Evolutionary conservation across 2,888 invertebrate species (phyloP).

Genomic region (Tenthredo notha): DNA sequence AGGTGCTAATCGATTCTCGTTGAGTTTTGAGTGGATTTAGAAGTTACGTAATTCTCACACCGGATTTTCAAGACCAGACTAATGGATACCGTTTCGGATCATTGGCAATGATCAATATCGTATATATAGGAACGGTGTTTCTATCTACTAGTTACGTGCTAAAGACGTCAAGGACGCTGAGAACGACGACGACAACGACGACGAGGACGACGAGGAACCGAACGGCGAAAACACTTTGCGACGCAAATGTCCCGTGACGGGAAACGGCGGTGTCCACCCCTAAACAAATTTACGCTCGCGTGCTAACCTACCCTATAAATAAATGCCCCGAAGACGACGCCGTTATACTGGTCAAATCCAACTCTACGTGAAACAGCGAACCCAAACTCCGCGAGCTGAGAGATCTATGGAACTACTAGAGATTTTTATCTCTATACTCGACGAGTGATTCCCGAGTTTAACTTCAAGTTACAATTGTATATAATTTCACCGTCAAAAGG

Average conservation of each 20-base stretch:
- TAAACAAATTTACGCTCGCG: constrained; percentile 74
- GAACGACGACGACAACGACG: background rate
- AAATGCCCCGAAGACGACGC: constrained; percentile 48
- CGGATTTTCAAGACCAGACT: background rate
- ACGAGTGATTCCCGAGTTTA: constrained; percentile 17
- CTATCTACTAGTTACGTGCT: background rate
- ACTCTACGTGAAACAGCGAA: background rate
- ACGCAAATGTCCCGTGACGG: constrained; percentile 75
- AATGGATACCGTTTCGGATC: constrained; percentile 21
- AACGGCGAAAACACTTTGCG: constrained; percentile 60
- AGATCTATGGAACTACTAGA: constrained; percentile 5
- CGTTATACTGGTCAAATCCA: constrained; percentile 14
- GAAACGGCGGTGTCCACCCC: constrained; percentile 73
- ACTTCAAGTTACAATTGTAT: constrained; percentile 8
- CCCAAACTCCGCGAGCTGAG: background rate
- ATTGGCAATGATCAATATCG: constrained; percentile 19
- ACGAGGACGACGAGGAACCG: background rate
- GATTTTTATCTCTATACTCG: constrained; percentile 10
- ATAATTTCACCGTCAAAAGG: background rate
- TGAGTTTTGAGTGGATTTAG: constrained; percentile 12
- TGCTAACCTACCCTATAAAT: constrained; percentile 49
- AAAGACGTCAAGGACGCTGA: background rate
- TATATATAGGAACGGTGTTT: background rate
- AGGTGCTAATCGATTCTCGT: constrained; percentile 24
- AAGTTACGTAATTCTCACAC: constrained; percentile 19